These are phyloP conservation scores for Enteromius fasciolatus DNA, from an alignment of 2,797 vertebrate genomes.

Conservation along the genomic window DNA sequence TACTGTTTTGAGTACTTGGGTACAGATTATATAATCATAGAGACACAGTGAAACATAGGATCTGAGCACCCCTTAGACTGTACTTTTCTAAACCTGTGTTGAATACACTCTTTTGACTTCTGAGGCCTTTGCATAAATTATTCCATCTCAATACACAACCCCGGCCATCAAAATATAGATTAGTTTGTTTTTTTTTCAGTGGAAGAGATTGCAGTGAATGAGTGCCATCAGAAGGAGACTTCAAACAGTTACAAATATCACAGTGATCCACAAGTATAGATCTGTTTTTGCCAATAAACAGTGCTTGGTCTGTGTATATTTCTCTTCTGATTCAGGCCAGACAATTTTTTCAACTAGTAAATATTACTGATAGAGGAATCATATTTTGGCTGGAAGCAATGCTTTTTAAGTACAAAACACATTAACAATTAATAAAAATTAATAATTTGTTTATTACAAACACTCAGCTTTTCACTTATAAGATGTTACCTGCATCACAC, in stretches of 20 bases:
- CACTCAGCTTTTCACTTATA: not conserved
- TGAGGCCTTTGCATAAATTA: too few species aligned
- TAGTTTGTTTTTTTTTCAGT: not conserved
- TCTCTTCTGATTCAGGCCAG: not conserved
- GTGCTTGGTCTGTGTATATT: not conserved
- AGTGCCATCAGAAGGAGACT: not conserved
- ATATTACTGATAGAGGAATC: not conserved
- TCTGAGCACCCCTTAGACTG: too few species aligned
- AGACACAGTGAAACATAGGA: too few species aligned
- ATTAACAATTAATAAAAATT: too few species aligned
- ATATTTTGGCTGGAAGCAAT: not conserved
- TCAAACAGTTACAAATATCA: not conserved
- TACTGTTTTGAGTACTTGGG: too few species aligned
- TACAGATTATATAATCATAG: too few species aligned
- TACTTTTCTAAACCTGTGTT: too few species aligned
- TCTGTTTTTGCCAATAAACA: not conserved
- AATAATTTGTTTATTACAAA: not conserved
- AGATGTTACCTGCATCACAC: not conserved
- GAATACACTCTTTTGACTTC: too few species aligned
- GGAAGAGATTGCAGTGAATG: not conserved
- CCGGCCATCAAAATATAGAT: not conserved
- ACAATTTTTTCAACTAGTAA: not conserved
- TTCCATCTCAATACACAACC: too few species aligned
- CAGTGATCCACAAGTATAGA: not conserved
- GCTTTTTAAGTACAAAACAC: not conserved